Evolutionary conservation across 30 jellyfish, hydroid and myxozoan genomes (phyloP).

Genomic region (Turritopsis dohrnii): DNA sequence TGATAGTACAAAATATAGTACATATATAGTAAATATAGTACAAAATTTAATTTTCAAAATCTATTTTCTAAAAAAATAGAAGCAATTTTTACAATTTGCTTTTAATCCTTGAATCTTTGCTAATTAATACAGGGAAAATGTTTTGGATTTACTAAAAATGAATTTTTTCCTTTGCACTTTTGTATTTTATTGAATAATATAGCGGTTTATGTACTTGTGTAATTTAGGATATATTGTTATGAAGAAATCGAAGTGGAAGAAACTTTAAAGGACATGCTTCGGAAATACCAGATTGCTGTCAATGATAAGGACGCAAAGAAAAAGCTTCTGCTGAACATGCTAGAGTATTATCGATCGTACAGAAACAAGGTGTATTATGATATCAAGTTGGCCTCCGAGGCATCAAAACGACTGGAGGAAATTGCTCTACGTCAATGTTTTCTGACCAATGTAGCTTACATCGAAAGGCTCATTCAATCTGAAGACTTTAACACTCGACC

Average conservation of each 20-base stretch:
- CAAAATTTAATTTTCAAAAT: too few species aligned
- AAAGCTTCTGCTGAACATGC: neutral
- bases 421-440: conserved; percentile 13
- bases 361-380: neutral
- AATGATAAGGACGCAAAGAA: conserved; percentile 9
- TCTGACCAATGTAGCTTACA: neutral
- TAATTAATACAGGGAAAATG: too few species aligned
- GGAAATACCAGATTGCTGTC: conserved; percentile 4
- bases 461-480: conserved; percentile 8
- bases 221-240: neutral
- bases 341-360: neutral
- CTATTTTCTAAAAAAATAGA: too few species aligned
- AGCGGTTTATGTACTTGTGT: neutral
- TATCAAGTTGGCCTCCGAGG: neutral
- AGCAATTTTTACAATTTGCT: too few species aligned
- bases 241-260: neutral
- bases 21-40: too few species aligned
- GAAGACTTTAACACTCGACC: conserved; percentile 8
- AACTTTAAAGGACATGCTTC: neutral
- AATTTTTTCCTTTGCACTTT: too few species aligned
- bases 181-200: too few species aligned
- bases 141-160: too few species aligned
- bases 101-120: too few species aligned
- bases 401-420: neutral
- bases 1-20: too few species aligned